Evolutionary conservation across 2,113 vertebrate species (phyloP).

Genomic region (Himantopus leucocephalus): DNA sequence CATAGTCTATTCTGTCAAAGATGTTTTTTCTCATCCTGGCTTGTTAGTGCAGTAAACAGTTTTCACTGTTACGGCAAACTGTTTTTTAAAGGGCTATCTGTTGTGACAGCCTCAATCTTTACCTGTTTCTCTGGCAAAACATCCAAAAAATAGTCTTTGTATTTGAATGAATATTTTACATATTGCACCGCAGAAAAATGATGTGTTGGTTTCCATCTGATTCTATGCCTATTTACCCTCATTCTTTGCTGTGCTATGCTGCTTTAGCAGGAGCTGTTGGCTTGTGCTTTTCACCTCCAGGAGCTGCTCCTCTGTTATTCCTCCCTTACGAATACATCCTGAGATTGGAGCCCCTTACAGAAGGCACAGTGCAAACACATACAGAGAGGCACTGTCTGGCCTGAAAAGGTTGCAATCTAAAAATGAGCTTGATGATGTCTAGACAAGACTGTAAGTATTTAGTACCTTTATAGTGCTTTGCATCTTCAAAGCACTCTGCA

Average conservation of each 20-base stretch:
- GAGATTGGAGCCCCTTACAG: neutral
- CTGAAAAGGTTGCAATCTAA: conserved; percentile 25
- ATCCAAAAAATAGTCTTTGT: neutral
- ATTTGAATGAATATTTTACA: neutral
- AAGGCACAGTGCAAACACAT: neutral
- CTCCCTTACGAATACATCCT: neutral
- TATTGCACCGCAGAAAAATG: neutral
- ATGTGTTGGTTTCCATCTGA: neutral
- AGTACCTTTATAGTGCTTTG: conserved; percentile 49
- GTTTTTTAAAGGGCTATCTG: neutral
- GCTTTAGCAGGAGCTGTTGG: neutral
- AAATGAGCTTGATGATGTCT: conserved; percentile 52
- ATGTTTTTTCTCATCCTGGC: neutral
- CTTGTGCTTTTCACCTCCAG: neutral
- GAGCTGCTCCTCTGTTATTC: neutral
- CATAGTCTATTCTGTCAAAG: neutral
- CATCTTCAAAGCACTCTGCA: conserved; percentile 50
- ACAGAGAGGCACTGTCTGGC: neutral
- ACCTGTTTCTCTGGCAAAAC: neutral
- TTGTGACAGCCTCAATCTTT: neutral
- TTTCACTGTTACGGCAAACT: neutral
- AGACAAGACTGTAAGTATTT: conserved; percentile 57
- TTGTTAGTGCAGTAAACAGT: neutral
- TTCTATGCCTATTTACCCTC: neutral
- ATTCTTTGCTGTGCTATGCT: neutral